Percentiles rank a stretch among this genome's conserved stretches.
Conservation (phyloP, 2,113 vertebrate species). For the Trinectes maculatus region DNA sequence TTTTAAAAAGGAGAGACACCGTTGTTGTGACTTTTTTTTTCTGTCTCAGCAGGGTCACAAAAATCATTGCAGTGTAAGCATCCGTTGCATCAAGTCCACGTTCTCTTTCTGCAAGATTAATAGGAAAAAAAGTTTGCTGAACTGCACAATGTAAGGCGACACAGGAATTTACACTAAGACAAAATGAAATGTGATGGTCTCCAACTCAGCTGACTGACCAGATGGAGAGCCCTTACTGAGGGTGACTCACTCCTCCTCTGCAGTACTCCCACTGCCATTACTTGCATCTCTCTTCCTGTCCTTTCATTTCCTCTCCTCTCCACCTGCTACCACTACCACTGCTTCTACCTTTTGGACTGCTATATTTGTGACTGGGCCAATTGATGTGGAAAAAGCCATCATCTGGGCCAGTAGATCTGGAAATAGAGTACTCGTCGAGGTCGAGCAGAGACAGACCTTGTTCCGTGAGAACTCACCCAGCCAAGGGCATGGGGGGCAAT, state of each 20-base stretch:
- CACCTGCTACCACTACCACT: slow-evolving; percentile 50
- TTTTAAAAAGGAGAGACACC: not conserved
- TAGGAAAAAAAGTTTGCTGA: slow-evolving; percentile 45
- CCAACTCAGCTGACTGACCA: slow-evolving; percentile 61
- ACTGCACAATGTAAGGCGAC: slow-evolving; percentile 21
- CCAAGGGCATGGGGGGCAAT: slow-evolving; percentile 71
- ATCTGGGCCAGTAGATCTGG: slow-evolving; percentile 85
- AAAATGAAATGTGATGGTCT: slow-evolving; percentile 57
- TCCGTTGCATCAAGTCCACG: slow-evolving; percentile 13
- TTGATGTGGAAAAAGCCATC: slow-evolving; percentile 86
- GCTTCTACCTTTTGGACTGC: slow-evolving; percentile 75
- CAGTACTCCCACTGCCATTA: slow-evolving; percentile 51
- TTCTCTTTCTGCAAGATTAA: slow-evolving; percentile 42
- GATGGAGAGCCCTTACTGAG: slow-evolving; percentile 66
- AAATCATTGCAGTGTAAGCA: slow-evolving; percentile 30
- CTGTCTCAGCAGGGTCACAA: slow-evolving; percentile 41
- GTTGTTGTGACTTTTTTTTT: slow-evolving; percentile 22
- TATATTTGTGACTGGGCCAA: slow-evolving; percentile 82
- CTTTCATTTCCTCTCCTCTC: slow-evolving; percentile 59
- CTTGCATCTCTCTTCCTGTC: slow-evolving; percentile 56
- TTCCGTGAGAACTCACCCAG: slow-evolving; percentile 61
- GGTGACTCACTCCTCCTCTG: slow-evolving; percentile 68
- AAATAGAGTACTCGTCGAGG: slow-evolving; percentile 82
- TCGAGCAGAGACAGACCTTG: slow-evolving; percentile 69
- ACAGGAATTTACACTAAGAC: slow-evolving; percentile 47